Conservation (phyloP, 2,888 invertebrate genomes). For the Onchidella celtica region DNA sequence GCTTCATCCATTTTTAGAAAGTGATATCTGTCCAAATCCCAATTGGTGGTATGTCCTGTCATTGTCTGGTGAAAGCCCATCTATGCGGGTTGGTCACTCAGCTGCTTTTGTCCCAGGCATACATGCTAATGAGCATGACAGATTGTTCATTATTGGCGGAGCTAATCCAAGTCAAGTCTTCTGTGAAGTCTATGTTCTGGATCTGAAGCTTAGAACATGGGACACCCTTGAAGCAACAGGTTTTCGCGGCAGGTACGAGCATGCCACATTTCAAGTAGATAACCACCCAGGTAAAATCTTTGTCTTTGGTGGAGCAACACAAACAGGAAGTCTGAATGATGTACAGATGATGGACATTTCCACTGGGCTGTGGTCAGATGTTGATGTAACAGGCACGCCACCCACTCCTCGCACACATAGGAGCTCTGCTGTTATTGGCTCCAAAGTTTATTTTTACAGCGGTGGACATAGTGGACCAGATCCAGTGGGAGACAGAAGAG, state of each 20-base stretch:
- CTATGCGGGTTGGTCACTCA: slow-evolving; percentile 78
- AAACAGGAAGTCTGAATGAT: slow-evolving; percentile 76
- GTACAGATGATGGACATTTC: slow-evolving; percentile 74
- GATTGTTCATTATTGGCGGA: slow-evolving; percentile 79
- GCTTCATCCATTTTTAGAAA: slow-evolving; percentile 76
- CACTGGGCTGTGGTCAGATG: slow-evolving; percentile 68
- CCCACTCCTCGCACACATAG: slow-evolving; percentile 77
- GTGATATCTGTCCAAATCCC: slow-evolving; percentile 68
- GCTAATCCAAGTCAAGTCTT: slow-evolving; percentile 79
- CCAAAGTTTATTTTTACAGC: slow-evolving; percentile 76
- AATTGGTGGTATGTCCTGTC: slow-evolving; percentile 78
- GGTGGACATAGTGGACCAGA: slow-evolving; percentile 77
- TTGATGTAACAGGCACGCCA: slow-evolving; percentile 61
- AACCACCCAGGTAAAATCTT: slow-evolving; percentile 71
- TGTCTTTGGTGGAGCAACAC: slow-evolving; percentile 79
- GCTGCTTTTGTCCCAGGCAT: slow-evolving; percentile 68
- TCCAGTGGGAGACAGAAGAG: slow-evolving; percentile 76
- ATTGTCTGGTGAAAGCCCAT: slow-evolving; percentile 75
- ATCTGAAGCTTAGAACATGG: slow-evolving; percentile 77
- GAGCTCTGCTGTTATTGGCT: slow-evolving; percentile 66
- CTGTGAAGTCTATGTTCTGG: slow-evolving; percentile 75
- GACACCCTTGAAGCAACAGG: slow-evolving; percentile 72
- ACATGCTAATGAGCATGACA: slow-evolving; percentile 65
- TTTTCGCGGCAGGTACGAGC: slow-evolving; percentile 78
- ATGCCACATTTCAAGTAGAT: slow-evolving; percentile 72